phyloP scores from a whole-genome alignment of 2,888 invertebrate species.

The Cosmorhoe ocellata region DNA sequence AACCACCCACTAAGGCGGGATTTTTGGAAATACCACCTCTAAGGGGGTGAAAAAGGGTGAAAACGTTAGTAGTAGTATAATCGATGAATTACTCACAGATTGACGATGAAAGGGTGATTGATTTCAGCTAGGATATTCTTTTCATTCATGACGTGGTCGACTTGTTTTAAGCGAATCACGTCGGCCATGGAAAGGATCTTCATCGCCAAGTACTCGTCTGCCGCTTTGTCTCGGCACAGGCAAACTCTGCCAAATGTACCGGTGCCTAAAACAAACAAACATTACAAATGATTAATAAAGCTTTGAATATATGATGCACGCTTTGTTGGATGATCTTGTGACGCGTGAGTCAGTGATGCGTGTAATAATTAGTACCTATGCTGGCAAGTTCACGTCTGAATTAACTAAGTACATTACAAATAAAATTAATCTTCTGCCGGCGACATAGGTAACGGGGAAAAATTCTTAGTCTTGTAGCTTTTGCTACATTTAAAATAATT shows the following conservation, averaged over 20 bases:
- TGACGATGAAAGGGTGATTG: conserved; percentile 97
- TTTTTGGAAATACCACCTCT: no score
- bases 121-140: conserved; percentile 95
- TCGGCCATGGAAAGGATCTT: conserved; percentile 97
- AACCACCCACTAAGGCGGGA: no score
- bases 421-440: no score
- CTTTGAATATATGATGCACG: conserved; percentile 8
- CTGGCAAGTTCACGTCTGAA: background rate
- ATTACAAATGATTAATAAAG: conserved; percentile 12
- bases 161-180: conserved; percentile 96
- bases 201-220: conserved; percentile 93
- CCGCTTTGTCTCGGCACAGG: conserved; percentile 91
- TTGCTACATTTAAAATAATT: no score
- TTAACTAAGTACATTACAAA: background rate
- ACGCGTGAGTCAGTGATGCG: background rate
- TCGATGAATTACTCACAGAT: conserved; percentile 77
- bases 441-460: no score
- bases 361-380: conserved; percentile 1
- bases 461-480: no score
- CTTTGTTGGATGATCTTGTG: background rate
- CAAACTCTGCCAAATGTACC: conserved; percentile 98
- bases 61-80: no score
- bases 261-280: conserved; percentile 85
- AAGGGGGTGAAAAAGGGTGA: no score
- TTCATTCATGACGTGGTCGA: conserved; percentile 98